Base-by-base conservation (phyloP, 2,797 vertebrate genomes). In the Oophaga sylvatica region DNA sequence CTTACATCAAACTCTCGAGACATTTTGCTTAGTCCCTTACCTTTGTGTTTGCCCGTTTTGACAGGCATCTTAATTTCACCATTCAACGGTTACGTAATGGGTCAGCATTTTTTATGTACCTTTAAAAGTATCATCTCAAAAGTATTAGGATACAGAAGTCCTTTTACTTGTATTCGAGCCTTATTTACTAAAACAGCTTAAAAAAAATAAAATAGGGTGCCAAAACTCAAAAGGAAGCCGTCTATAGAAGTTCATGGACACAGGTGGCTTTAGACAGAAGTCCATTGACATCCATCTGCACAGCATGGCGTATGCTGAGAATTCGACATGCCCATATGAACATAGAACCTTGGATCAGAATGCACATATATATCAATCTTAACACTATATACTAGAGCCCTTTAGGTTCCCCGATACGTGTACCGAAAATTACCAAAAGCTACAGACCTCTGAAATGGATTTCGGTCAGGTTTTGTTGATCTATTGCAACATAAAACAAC, bases 1-100 rank as follows among this genome's bases (percentile, higher is more conserved):
- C 80, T 82, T 41, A 77, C 84, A 89, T 86, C 88, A 89, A 81
- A 89, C 65, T 76, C 59, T 71, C 65, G n/a, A 81, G 83, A 89
- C 80, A 73, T 83, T 71, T 19, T 29, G 26, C 48, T 80, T 65
- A 48, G 63, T 68, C 63, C 71, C 86, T 48, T 83, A 77, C 53
- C 84, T 86, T 85, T 82, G 48, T 78, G 41, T 26, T 87, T 82
- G 57, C 2, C 57, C 83, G 63, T 57, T 41, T 73, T 83, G 48
- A 53, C 81, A 57, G 48, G 29, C 56, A 59, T 57, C 31, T 41
- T 71, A 71, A 19, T 71, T 59, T 63, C 29, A 45, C 9, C 45
- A 35, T 68, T 70, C 35, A 41, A 41, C 48, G 8, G 9, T 53
- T 53, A 53, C 48, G 1, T 53, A 53, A 53, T 0, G 48, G 67